A percentile compares a stretch with the other conserved stretches of the same genome.
Conservation (phyloP, 2,888 invertebrate species). For the Megamerina dolium region DNA sequence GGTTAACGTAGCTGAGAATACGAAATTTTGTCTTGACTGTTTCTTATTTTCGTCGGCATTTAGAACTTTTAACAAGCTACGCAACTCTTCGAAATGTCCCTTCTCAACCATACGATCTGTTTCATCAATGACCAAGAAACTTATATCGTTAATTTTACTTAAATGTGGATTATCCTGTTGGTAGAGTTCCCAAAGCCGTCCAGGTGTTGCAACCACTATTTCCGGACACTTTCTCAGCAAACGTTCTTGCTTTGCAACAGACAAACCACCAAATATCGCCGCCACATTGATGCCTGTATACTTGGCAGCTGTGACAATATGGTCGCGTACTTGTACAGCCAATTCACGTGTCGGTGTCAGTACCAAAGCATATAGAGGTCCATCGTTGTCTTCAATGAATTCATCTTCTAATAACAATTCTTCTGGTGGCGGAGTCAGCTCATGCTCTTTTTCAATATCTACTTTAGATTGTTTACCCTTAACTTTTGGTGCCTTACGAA, state of each 20-base stretch:
- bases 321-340: constrained; percentile 88
- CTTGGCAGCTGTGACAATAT: constrained; percentile 72
- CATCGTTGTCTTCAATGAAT: constrained; percentile 16
- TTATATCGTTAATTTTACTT: constrained; percentile 65
- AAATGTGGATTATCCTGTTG: constrained; percentile 72
- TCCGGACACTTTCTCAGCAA: constrained; percentile 78
- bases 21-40: constrained; percentile 77
- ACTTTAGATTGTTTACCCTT: constrained; percentile 20
- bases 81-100: constrained; percentile 91
- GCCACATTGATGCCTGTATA: constrained; percentile 70
- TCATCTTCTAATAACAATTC: constrained; percentile 34
- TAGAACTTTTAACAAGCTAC: constrained; percentile 70
- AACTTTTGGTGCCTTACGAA: constrained; percentile 33
- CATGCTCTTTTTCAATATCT: constrained; percentile 32
- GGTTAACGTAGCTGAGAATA: constrained; percentile 95
- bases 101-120: constrained; percentile 97
- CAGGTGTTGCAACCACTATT: constrained; percentile 95
- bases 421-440: constrained; percentile 48
- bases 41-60: constrained; percentile 62
- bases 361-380: constrained; percentile 72
- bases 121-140: constrained; percentile 93
- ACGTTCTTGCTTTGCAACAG: constrained; percentile 88
- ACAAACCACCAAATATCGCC: constrained; percentile 89
- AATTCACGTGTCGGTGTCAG: constrained; percentile 94
- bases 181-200: constrained; percentile 91